A percentile compares a stretch with the other conserved stretches of the same genome.
These are phyloP conservation scores for Strigamia crassipes DNA, from an alignment of 2,888 invertebrate species.

Conservation along the genomic window DNA sequence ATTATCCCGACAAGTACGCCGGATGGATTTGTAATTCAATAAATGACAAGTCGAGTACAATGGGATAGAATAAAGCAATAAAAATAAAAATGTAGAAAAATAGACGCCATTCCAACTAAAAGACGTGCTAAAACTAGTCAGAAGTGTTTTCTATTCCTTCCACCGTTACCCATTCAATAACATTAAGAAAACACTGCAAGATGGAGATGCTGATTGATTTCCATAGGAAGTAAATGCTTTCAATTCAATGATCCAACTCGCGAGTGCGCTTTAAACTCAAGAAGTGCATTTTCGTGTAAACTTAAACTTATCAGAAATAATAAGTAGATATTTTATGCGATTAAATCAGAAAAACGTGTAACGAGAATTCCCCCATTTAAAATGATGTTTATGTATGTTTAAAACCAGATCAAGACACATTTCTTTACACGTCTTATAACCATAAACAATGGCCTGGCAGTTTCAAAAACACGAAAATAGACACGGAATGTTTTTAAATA, in stretches of 20 bases:
- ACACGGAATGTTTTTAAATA: background rate
- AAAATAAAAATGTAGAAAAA: background rate
- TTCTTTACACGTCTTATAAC: background rate
- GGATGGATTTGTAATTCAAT: slow-evolving; percentile 40
- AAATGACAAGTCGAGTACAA: slow-evolving; percentile 1
- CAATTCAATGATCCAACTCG: slow-evolving; percentile 14
- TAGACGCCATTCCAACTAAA: background rate
- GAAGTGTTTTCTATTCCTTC: background rate
- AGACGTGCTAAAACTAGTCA: background rate
- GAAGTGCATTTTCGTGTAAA: slow-evolving; percentile 36
- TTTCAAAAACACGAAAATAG: background rate
- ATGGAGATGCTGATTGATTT: slow-evolving; percentile 22
- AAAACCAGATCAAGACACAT: background rate
- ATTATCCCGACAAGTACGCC: background rate
- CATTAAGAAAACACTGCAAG: background rate
- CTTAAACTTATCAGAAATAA: slow-evolving; percentile 35
- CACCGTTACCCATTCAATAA: background rate
- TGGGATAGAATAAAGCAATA: background rate
- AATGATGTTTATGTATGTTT: background rate
- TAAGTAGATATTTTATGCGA: background rate
- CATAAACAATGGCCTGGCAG: background rate
- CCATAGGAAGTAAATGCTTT: slow-evolving; percentile 25
- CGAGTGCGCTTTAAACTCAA: slow-evolving; percentile 18
- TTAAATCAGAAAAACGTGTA: slow-evolving; percentile 8
- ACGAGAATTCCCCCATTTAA: background rate